Evolutionary conservation across 2,113 vertebrate species (phyloP), one percentile per base, ranked within the genome.

Genomic region (Labeo catla): DNA sequence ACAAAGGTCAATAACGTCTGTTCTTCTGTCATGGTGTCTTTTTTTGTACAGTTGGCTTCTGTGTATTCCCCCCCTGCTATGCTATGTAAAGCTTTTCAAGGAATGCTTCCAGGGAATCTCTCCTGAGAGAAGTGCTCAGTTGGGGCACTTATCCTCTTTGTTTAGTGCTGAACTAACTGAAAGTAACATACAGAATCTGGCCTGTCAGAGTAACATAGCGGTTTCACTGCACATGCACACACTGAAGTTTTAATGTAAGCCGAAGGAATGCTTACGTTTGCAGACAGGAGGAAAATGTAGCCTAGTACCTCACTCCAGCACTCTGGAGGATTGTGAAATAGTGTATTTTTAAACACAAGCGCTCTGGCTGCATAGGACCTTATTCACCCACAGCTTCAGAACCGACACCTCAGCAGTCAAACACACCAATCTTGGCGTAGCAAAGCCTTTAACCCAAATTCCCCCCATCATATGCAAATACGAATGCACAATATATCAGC

Each of bases 101-200:
- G 63, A 81, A 86, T 81, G 77, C 65, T 73, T 73, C 82, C 65
- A 79, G 77, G 65, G 66, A 72, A 78, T 68, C 47, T 85, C 61
- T 86, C 65, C 36, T 54, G 52, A 65, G 54, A 79, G 68, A 73
- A 82, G 57, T 34, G n/a, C 63, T 72, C 47, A 72, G 45, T 28
- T 74, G 65, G 61, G 54, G 23, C 78, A 77, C 84, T 83, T 82
- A 88, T 73, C 43, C 84, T 66, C 59, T 74, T 81, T 12, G 70
- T 87, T 83, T 79, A 57, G 74, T 86, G 77, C 72, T 89, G 74
- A 86, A 81, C 39, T 65, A 82, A 90, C 21, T 87, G 77, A 23
- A 59, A 87, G 86, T 15, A 34, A 72, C 28, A 49, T 65, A 84
- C 88, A 87, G 74, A 85, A 68, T 91, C 80, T 82, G 85, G 83